Conservation (phyloP, 2,797 vertebrate genomes). For the Graptemys geographica region DNA sequence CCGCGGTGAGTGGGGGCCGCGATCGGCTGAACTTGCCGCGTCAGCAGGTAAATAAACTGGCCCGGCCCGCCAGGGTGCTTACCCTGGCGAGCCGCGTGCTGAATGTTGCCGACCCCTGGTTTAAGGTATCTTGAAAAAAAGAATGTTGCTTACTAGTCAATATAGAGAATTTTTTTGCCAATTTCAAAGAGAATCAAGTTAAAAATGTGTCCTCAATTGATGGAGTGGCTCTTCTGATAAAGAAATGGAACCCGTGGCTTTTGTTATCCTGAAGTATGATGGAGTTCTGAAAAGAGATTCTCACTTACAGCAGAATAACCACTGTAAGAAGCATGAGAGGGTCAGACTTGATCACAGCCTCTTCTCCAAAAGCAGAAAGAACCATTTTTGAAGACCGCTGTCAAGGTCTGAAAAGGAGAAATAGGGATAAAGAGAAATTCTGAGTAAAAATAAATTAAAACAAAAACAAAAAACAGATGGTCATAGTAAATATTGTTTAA, state of each 20-base stretch:
- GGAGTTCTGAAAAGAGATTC: neutral
- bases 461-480: neutral
- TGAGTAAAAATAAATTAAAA: neutral
- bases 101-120: too few species aligned
- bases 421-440: neutral
- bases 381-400: neutral
- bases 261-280: neutral
- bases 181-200: accelerated
- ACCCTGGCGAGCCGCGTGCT: too few species aligned
- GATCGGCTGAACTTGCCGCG: too few species aligned
- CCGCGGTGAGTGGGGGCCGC: too few species aligned
- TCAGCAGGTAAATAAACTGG: too few species aligned
- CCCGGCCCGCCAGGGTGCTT: too few species aligned
- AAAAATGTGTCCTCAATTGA: neutral
- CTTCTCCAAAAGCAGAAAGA: neutral
- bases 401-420: neutral
- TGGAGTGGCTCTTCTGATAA: neutral
- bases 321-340: accelerated
- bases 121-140: neutral
- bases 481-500: neutral
- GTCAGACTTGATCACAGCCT: neutral
- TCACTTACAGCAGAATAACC: neutral
- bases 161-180: accelerated
- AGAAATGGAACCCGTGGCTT: neutral
- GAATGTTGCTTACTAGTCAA: neutral